phyloP scores from a whole-genome alignment of 2,888 invertebrate species.

The Coleophora deauratella region DNA sequence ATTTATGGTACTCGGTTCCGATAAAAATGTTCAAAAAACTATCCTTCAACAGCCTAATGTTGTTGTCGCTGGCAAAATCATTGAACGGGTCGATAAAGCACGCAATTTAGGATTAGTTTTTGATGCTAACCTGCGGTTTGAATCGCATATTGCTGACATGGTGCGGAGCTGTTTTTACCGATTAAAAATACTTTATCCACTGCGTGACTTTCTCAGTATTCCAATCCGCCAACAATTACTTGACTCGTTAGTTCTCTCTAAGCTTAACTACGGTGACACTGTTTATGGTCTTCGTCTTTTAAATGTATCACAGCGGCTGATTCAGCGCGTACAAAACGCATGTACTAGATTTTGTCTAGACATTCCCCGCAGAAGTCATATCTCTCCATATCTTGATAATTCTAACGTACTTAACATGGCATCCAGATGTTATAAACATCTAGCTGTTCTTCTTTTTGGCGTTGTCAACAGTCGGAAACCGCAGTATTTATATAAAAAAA shows the following conservation, averaged over 20 bases:
- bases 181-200: constrained; percentile 7
- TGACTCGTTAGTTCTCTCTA: constrained; percentile 9
- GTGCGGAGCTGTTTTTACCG: constrained; percentile 10
- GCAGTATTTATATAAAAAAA: too few relatives aligned
- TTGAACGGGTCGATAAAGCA: constrained; percentile 7
- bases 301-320: not conserved
- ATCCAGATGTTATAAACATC: constrained; percentile 5
- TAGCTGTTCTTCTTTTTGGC: constrained; percentile 2
- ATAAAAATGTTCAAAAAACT: not conserved
- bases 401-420: constrained; percentile 9
- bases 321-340: constrained; percentile 11
- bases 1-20: constrained; percentile 3
- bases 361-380: constrained; percentile 8
- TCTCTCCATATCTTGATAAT: constrained; percentile 10
- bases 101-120: constrained; percentile 9
- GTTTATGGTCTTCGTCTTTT: constrained; percentile 7
- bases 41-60: not conserved
- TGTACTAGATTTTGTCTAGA: constrained; percentile 11
- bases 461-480: too few relatives aligned
- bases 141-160: constrained; percentile 2
- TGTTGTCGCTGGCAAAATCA: not conserved
- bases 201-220: constrained; percentile 4
- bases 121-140: constrained; percentile 7
- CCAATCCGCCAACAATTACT: constrained; percentile 5
- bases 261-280: constrained; percentile 4